Evolutionary conservation across 2,888 invertebrate species (phyloP).

Genomic region (Danaus chrysippus): DNA sequence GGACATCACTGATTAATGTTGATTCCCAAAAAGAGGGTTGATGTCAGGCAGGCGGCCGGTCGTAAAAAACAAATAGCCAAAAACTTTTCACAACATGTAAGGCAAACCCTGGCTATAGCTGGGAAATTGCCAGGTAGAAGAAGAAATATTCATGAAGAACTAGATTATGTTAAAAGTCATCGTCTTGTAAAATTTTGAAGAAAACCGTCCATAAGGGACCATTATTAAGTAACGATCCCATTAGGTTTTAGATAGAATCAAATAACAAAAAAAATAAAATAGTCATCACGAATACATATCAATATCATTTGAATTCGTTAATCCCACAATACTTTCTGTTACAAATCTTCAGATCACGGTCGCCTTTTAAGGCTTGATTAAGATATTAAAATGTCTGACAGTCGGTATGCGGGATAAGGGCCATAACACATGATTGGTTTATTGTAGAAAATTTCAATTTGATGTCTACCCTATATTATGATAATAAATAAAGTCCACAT

Average conservation of each 20-base stretch:
- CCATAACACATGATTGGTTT: neutral
- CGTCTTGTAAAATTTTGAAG: no score
- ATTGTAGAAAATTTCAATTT: neutral
- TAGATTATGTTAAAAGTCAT: no score
- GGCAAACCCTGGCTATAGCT: no score
- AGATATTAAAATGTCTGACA: conserved; percentile 28
- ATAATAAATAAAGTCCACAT: neutral
- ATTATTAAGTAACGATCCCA: neutral
- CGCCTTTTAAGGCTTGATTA: conserved; percentile 26
- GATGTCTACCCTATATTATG: no score
- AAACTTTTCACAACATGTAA: no score
- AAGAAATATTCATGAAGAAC: no score
- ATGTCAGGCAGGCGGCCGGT: no score
- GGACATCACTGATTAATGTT: no score
- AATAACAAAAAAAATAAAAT: conserved; percentile 1
- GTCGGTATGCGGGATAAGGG: conserved; percentile 17
- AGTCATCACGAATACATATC: conserved; percentile 3
- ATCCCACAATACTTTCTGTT: conserved; percentile 15
- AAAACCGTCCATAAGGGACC: no score
- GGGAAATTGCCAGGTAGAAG: no score
- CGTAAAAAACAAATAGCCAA: no score
- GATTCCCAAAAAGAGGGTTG: no score
- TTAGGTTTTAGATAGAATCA: neutral
- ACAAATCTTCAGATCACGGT: conserved; percentile 22
- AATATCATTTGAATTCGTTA: conserved; percentile 15